phyloP scores from a whole-genome alignment of 2,888 invertebrate species.

The Rhogogaster chlorosoma region DNA sequence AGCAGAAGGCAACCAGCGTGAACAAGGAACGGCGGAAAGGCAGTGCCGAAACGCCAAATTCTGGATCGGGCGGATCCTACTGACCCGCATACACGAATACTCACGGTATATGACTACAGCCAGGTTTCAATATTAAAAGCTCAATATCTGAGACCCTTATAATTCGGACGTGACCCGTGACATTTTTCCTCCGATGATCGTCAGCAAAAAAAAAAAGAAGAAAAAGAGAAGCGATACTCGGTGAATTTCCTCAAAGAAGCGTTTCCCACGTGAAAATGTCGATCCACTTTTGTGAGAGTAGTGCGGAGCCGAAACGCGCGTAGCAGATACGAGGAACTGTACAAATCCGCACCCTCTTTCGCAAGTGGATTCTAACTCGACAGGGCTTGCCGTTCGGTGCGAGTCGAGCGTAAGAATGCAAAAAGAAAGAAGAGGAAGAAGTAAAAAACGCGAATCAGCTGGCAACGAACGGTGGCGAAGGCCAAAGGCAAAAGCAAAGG shows the following conservation, averaged over 20 bases:
- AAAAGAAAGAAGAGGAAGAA: not conserved
- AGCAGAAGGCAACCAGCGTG: no score
- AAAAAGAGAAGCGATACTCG: not conserved
- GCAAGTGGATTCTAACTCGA: slow-evolving; percentile 22
- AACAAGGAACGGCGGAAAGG: no score
- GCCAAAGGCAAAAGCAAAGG: not conserved
- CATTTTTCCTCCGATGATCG: not conserved
- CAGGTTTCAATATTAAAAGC: not conserved
- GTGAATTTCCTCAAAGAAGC: not conserved
- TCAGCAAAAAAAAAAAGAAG: not conserved
- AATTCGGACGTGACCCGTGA: slow-evolving; percentile 6
- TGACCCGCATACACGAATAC: no score
- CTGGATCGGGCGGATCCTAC: no score
- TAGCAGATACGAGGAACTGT: not conserved
- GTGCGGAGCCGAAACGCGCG: not conserved
- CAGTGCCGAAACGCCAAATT: no score
- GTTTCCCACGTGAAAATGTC: not conserved
- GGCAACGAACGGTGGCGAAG: slow-evolving; percentile 3
- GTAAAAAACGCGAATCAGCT: not conserved
- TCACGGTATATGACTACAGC: not conserved
- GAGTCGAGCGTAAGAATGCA: not conserved
- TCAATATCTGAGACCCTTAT: slow-evolving; percentile 1
- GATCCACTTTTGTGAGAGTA: not conserved
- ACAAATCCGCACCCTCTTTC: slow-evolving; percentile 14
- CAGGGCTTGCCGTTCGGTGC: not conserved